These are phyloP conservation scores for Calameuta idolon DNA, from an alignment of 2,888 invertebrate species.

Conservation along the genomic window DNA sequence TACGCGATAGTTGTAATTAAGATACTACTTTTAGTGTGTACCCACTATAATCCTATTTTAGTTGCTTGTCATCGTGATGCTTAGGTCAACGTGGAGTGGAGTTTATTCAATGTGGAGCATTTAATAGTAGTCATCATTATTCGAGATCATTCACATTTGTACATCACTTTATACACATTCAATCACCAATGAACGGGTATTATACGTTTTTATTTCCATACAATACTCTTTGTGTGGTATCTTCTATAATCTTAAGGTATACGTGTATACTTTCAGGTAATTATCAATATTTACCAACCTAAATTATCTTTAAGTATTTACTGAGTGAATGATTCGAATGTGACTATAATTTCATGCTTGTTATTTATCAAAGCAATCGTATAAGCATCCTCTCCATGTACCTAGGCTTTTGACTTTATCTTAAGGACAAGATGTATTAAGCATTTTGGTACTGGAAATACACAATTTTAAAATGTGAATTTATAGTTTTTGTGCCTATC, in stretches of 20 bases:
- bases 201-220: neutral
- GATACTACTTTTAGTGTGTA: neutral
- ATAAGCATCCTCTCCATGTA: neutral
- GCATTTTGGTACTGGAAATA: slow-evolving; percentile 43
- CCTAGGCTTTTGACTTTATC: slow-evolving; percentile 30
- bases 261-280: neutral
- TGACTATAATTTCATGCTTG: neutral
- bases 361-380: neutral
- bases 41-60: neutral
- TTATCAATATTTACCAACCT: neutral
- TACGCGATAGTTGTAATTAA: slow-evolving; percentile 5
- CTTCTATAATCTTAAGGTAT: neutral
- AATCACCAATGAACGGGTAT: neutral
- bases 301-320: neutral
- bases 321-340: neutral
- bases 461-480: slow-evolving; percentile 36
- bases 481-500: neutral
- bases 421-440: slow-evolving; percentile 42
- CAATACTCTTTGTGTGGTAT: neutral
- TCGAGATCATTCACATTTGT: neutral
- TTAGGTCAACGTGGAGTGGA: neutral
- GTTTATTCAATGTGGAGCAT: neutral
- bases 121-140: neutral
- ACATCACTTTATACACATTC: neutral
- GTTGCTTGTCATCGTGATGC: neutral